Conservation (phyloP, 2,888 invertebrate species). For the Epinotia ramella region DNA sequence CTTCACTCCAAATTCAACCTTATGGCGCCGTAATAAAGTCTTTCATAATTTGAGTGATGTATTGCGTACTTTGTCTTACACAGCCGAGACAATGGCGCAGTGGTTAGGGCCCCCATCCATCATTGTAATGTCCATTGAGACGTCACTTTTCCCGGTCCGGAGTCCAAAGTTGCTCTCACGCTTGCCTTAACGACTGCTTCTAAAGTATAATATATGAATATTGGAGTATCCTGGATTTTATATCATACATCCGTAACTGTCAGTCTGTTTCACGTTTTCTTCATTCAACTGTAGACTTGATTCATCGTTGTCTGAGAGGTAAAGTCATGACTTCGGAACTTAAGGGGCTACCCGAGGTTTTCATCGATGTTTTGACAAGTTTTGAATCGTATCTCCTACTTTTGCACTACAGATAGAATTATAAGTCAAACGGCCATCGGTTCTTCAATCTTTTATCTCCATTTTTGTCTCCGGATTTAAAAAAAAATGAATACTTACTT, state of each 20-base stretch:
- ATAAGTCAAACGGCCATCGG: no score
- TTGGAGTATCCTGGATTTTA: conserved; percentile 17
- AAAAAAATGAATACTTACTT: no score
- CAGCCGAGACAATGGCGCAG: conserved; percentile 49
- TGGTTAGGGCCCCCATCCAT: conserved; percentile 55
- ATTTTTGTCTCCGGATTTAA: no score
- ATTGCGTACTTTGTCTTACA: conserved; percentile 42
- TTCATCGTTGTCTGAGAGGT: conserved; percentile 4
- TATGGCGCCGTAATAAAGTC: not conserved
- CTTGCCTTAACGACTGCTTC: conserved; percentile 26
- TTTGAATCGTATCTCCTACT: no score
- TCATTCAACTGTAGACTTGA: conserved; percentile 11
- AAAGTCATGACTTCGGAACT: not conserved
- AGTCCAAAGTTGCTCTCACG: conserved; percentile 39
- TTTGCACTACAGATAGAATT: no score
- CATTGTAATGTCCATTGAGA: conserved; percentile 55
- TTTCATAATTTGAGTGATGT: not conserved
- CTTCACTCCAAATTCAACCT: conserved; percentile 18
- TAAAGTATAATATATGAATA: conserved; percentile 22
- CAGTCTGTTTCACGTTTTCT: conserved; percentile 21
- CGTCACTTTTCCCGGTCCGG: conserved; percentile 48
- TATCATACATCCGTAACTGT: conserved; percentile 11
- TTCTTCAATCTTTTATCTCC: no score
- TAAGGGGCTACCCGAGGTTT: no score
- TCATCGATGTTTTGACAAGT: no score